A percentile compares a stretch with the other conserved stretches of the same genome.
Evolutionary conservation across 2,888 invertebrate species (phyloP).

Genomic region (Phaonia tiefii): DNA sequence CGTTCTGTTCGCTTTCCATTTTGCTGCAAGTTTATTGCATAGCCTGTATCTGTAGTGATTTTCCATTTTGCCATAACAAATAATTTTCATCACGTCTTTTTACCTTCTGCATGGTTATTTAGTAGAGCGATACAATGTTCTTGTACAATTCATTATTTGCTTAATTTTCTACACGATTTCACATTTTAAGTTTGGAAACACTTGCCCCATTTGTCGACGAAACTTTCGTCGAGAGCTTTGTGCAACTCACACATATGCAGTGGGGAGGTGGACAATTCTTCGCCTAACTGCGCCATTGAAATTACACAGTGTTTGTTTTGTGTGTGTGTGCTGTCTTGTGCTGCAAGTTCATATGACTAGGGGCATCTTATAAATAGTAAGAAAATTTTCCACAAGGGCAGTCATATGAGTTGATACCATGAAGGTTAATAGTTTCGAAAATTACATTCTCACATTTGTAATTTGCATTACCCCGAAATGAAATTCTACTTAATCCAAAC

Average conservation of each 20-base stretch:
- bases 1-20: slow-evolving; percentile 5
- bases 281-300: slow-evolving; percentile 38
- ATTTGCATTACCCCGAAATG: too few relatives aligned
- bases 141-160: slow-evolving; percentile 27
- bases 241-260: too few relatives aligned
- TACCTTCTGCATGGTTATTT: background rate
- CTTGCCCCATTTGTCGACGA: too few relatives aligned
- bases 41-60: background rate
- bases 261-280: too few relatives aligned
- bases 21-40: too few relatives aligned
- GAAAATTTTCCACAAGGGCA: slow-evolving; percentile 14
- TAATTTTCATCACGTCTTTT: slow-evolving; percentile 9
- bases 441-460: too few relatives aligned
- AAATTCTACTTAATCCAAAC: too few relatives aligned
- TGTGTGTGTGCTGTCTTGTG: background rate
- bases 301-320: background rate
- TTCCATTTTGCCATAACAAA: background rate
- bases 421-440: slow-evolving; percentile 41
- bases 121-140: too few relatives aligned
- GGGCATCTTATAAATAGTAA: slow-evolving; percentile 40
- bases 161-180: slow-evolving; percentile 24
- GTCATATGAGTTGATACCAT: background rate
- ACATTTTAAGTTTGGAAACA: background rate
- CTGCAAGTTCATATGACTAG: slow-evolving; percentile 40
- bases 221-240: too few relatives aligned